Base-by-base conservation (phyloP, 92 coral and sea anemone species). In the Anthopleura xanthogrammica region DNA sequence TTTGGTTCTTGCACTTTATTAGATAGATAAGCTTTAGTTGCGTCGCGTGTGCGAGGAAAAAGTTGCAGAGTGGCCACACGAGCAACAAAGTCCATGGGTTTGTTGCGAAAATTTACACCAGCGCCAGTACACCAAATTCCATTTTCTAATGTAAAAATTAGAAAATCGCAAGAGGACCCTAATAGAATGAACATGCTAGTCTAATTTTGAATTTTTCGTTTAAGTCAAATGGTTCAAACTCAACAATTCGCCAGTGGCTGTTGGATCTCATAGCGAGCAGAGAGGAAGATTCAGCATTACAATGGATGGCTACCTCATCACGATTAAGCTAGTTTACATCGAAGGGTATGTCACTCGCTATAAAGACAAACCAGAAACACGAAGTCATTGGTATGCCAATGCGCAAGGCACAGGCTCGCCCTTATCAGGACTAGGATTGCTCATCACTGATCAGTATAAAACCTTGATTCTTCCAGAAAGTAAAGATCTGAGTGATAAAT, bases 181-280 rank as follows among this genome's bases (percentile, higher is more conserved):
- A 71, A 39, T 42, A 16, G 19, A 72, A 46, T 77, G 57, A 29
- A 29, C 36, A 29, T 0, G 12, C 16, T 20, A 48, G 16, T 42
- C 29, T 3, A 4, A 77, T 13, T 11, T 14, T 23, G 50, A 46
- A 5, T 46, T 77, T 77, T 50, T 11, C 43, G 11, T 70, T 66
- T 11, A 8, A 80, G 84, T 46, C 39, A 80, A 80, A 80, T 80
- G 84, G 84, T 12, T 80, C 24, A 80, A 80, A 72, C 10, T 80
- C 52, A 66, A 55, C 75, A 64, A 19, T 2, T 40, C 48, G 17
- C 76, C 84, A 68, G 77, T 80, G 10, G 24, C 22, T 2, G 64
- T 80, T 23, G 84, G 84, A 23, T 55, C 84, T 11, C 6, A 12
- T 2, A 75, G 40, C 48, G 84, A 80, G 36, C n/a, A 8, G 23